Conservation (phyloP, 2,888 invertebrate genomes). For the Ceraclea dissimilis region DNA sequence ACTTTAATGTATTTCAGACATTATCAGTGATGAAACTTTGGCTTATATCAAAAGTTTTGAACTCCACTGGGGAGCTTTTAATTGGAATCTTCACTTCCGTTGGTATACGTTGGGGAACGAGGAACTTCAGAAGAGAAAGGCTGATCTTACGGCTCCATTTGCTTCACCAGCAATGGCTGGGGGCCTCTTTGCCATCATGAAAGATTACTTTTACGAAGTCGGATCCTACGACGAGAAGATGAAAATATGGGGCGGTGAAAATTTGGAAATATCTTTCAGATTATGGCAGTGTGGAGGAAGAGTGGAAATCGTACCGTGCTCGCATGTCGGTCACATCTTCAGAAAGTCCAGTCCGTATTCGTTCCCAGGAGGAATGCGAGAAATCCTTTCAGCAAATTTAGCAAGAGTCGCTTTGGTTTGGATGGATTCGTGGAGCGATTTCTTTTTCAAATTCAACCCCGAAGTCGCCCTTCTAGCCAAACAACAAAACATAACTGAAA, state of each 20-base stretch:
- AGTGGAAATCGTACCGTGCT: constrained; percentile 87
- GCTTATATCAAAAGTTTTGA: constrained; percentile 93
- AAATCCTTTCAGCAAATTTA: constrained; percentile 83
- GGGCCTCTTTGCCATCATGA: constrained; percentile 84
- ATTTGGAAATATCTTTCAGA: constrained; percentile 92
- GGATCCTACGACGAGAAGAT: constrained; percentile 66
- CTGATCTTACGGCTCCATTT: constrained; percentile 60
- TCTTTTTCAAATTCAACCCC: constrained; percentile 81
- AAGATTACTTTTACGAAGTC: constrained; percentile 76
- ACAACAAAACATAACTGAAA: constrained; percentile 52
- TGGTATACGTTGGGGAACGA: constrained; percentile 71
- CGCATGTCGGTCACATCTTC: constrained; percentile 90
- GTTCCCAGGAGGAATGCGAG: constrained; percentile 85
- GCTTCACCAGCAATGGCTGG: constrained; percentile 91
- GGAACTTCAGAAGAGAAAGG: constrained; percentile 53
- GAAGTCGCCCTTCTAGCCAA: constrained; percentile 52
- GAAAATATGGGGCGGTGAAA: constrained; percentile 98
- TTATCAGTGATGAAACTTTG: constrained; percentile 92
- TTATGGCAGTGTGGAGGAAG: constrained; percentile 94
- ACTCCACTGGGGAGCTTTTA: constrained; percentile 96
- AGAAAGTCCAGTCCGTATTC: constrained; percentile 90
- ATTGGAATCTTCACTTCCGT: constrained; percentile 92
- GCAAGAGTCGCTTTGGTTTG: constrained; percentile 92
- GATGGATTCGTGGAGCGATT: constrained; percentile 97
- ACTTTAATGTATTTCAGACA: constrained; percentile 48